phyloP scores from a whole-genome alignment of 2,113 vertebrate genomes.

The Hemiprocne comata region DNA sequence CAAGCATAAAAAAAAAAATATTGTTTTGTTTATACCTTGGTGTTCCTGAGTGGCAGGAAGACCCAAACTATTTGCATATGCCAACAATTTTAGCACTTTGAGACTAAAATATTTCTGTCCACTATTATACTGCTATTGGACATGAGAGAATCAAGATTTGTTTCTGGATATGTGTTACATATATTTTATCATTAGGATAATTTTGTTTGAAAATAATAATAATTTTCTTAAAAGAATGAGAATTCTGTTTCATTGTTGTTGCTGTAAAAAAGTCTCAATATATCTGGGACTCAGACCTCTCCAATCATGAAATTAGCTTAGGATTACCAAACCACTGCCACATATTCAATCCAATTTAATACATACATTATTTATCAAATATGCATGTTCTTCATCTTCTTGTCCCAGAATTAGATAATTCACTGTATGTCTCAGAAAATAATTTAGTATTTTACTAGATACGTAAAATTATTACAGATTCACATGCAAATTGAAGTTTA shows the following conservation, averaged over 20 bases:
- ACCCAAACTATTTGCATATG: not conserved
- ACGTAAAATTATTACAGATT: not conserved
- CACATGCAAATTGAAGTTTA: not conserved
- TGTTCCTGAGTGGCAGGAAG: not conserved
- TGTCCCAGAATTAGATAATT: not conserved
- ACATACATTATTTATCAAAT: not conserved
- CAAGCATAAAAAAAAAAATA: not conserved
- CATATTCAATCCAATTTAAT: not conserved
- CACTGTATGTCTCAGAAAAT: not conserved
- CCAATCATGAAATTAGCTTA: not conserved
- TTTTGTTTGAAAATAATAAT: not conserved
- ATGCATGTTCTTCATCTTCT: not conserved
- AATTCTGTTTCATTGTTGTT: not conserved
- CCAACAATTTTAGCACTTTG: not conserved
- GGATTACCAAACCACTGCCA: not conserved
- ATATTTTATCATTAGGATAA: not conserved
- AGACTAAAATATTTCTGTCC: not conserved
- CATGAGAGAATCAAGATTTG: not conserved
- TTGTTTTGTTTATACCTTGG: not conserved
- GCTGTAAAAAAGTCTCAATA: not conserved
- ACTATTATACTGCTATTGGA: not conserved
- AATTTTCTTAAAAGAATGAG: not conserved
- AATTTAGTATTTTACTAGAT: not conserved
- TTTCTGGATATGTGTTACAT: not conserved
- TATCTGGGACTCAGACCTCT: not conserved